Base-by-base conservation (phyloP, 1,140 invertebrate genomes). In the Mizuhopecten yessoensis region DNA sequence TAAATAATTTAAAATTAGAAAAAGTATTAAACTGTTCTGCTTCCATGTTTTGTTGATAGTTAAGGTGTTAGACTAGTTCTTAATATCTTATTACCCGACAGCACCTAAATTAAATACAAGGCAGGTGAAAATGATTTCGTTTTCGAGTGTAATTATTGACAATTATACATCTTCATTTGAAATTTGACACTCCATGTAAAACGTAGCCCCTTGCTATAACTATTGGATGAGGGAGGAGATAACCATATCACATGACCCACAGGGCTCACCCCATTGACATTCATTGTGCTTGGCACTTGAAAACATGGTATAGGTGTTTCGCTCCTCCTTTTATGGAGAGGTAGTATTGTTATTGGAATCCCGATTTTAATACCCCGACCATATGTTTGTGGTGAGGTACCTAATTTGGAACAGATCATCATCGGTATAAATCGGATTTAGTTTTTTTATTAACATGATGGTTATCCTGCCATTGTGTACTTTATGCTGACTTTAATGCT, bases 331-430 rank as follows among this genome's bases (percentile, higher is more conserved):
- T 75, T 75, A 75, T 75, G 17, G 57, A 75, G 57, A 75, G 57
- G 23, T 75, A n/a, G 23, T 75, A 75, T 75, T 75, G 57, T 75
- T 75, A 29, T 75, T 29, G 57, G n/a, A 75, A 75, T n/a, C 23
- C 57, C 5, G 57, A 13, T 75, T 75, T 75, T 75, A 75, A 75
- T 75, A 75, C 57, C 57, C 11, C 23, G 57, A 75, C 57, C 57
- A 75, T 75, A 75, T 75, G 57, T 75, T 75, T 75, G 57, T 17
- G 57, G 57, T 75, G 57, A 29, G 57, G 57, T 75, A 75, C 57
- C 57, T 75, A 75, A 75, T 75, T 75, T 75, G 57, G 57, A 75
- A 75, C 57, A 75, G 57, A 75, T 75, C 57, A 75, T 75, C 57
- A 75, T n/a, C 5, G 11, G 57, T 75, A 75, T 75, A 75, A 75